phyloP scores from a whole-genome alignment of 2,113 vertebrate species.

The Thryonomys swinderianus region DNA sequence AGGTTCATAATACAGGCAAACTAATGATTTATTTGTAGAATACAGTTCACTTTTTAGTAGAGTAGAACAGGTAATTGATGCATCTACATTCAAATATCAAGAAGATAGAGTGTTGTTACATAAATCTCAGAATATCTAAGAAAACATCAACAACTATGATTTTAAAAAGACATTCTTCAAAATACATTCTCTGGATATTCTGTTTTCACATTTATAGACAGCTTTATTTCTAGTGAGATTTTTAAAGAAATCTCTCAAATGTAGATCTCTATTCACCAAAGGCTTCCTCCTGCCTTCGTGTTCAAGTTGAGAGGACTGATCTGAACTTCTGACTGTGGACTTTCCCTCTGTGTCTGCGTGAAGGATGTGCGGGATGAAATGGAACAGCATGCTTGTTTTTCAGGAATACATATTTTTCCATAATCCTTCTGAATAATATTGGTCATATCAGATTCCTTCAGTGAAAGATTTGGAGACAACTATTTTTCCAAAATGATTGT shows the following conservation, averaged over 20 bases:
- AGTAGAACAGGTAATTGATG: background rate
- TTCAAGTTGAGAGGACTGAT: background rate
- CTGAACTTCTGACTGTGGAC: background rate
- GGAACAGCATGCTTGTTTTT: constrained; percentile 32
- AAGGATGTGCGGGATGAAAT: background rate
- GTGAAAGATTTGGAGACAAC: constrained; percentile 81
- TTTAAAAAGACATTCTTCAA: background rate
- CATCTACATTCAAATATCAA: constrained; percentile 52
- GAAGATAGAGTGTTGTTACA: background rate
- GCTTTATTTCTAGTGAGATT: constrained; percentile 55
- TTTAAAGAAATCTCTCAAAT: constrained; percentile 11
- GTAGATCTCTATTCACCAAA: constrained; percentile 58
- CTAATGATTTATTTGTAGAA: constrained; percentile 65
- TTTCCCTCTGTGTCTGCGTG: background rate
- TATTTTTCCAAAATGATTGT: constrained; percentile 88
- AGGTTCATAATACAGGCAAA: constrained; percentile 29
- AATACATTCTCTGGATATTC: background rate
- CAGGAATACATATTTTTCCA: constrained; percentile 32
- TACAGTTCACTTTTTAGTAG: constrained; percentile 57
- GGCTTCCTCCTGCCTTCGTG: background rate
- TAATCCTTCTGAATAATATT: constrained; percentile 69
- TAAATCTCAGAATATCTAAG: constrained; percentile 49
- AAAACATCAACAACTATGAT: constrained; percentile 25
- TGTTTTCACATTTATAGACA: constrained; percentile 46
- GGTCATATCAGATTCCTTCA: constrained; percentile 74